Conservation (phyloP, 2,888 invertebrate species). For the Mimachlamys varia region DNA sequence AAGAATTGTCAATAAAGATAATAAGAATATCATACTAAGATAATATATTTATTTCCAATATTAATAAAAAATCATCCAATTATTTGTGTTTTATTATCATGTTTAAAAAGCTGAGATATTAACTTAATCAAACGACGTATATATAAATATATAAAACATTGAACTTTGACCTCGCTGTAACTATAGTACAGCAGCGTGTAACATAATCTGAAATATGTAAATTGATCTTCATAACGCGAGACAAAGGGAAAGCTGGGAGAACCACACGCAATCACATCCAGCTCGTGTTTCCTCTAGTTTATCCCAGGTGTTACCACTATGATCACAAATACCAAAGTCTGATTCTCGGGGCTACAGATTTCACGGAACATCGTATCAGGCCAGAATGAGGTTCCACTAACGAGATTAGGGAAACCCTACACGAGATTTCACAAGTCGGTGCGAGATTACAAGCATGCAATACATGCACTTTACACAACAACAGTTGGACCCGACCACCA, state of each 20-base stretch:
- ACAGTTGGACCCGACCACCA: neutral
- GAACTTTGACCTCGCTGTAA: neutral
- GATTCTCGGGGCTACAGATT: neutral
- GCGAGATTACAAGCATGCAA: conserved; percentile 28
- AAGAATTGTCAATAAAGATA: too few relatives aligned
- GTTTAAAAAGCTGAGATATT: too few relatives aligned
- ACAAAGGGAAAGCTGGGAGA: neutral
- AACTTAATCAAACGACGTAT: too few relatives aligned
- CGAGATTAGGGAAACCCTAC: conserved; percentile 22
- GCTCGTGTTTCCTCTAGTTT: neutral
- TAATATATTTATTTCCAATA: too few relatives aligned
- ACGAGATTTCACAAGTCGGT: conserved; percentile 16
- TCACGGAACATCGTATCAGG: neutral
- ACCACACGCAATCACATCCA: neutral
- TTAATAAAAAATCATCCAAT: too few relatives aligned
- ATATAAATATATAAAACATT: neutral
- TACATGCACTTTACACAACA: neutral
- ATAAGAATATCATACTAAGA: too few relatives aligned
- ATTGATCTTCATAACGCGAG: neutral
- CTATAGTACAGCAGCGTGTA: neutral
- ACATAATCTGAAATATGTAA: neutral
- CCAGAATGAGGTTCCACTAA: neutral
- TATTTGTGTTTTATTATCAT: too few relatives aligned
- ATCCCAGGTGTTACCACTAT: neutral
- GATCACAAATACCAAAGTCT: neutral